Evolutionary conservation across 2,113 vertebrate species (phyloP), one percentile per base, ranked within the genome.

Genomic region (Colaptes auratus): DNA sequence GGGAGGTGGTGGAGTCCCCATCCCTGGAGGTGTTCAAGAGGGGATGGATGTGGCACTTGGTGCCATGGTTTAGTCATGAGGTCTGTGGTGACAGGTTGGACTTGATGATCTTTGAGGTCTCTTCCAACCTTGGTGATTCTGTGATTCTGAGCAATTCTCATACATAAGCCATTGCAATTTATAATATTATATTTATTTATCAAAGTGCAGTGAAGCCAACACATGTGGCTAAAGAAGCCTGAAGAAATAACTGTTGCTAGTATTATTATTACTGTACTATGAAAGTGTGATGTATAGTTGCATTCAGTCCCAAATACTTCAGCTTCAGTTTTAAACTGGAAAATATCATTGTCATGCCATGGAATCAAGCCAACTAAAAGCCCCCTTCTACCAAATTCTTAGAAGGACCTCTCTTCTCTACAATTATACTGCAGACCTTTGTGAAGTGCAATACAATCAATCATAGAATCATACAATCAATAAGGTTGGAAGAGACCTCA

Each of bases 181-280:
- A 15, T 50, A 82, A 76, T 35, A 61, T 18, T 46, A 79, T 50
- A 87, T 96, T 81, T 83, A 63, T 33, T 75, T n/a, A 85, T 33
- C 63, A 79, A 42, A 19, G 42, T 94, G 55, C 75, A 89, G 72
- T 25, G 74, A 74, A 93, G 55, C 42, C 95, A 94, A 36, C 60
- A 76, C 36, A 67, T 13, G 39, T n/a, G 84, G 55, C 39, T 79
- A 63, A 92, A 61, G 58, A 71, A 72, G 10, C 44, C 33, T 81
- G 25, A 92, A 85, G n/a, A 89, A 91, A n/a, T 53, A 72, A 82
- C n/a, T 44, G 46, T 24, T 71, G 17, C 24, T 55, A 39, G 39
- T 39, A 3, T 59, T 72, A 30, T 55, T 56, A 58, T 15, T 73
- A 30, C 75, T 59, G 23, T 17, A 28, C 55, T 23, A 50, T 31